Conservation (phyloP, 2,797 vertebrate species). For the Argentina silus region DNA sequence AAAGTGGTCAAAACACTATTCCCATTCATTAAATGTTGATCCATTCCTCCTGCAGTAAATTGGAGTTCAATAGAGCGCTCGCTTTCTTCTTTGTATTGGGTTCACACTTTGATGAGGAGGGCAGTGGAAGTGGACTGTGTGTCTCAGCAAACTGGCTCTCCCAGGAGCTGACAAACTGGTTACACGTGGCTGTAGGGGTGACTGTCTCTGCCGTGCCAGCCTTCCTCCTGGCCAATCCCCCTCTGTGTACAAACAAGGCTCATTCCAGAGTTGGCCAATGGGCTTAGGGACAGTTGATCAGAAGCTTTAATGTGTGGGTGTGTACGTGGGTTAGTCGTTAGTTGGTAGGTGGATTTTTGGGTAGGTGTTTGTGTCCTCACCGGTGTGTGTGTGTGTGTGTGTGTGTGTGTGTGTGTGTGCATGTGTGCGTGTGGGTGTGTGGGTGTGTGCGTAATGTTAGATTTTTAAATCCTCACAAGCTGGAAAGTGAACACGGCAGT, state of each 20-base stretch:
- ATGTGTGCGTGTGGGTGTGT: not conserved
- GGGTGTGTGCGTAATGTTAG: conserved; percentile 10
- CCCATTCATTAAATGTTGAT: conserved; percentile 32
- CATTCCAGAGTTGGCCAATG: conserved; percentile 45
- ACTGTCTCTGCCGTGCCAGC: conserved; percentile 50
- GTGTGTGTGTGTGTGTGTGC: not conserved
- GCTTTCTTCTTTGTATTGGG: conserved; percentile 35
- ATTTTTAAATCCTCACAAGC: conserved; percentile 25
- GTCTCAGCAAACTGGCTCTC: conserved; percentile 55
- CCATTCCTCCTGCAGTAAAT: conserved; percentile 52
- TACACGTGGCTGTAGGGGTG: conserved; percentile 65
- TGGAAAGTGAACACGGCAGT: conserved; percentile 33
- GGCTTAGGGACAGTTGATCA: conserved; percentile 28
- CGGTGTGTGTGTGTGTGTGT: not conserved
- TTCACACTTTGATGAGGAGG: conserved; percentile 48
- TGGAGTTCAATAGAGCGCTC: conserved; percentile 44
- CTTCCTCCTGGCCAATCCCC: conserved; percentile 34
- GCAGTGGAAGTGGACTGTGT: conserved; percentile 38
- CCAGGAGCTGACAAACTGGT: conserved; percentile 32
- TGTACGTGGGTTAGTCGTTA: too few relatives aligned
- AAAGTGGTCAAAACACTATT: conserved; percentile 25
- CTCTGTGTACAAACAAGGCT: conserved; percentile 53
- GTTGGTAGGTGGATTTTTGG: conserved; percentile 22
- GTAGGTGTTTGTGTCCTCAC: not conserved
- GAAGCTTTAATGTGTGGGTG: conserved; percentile 12